Evolutionary conservation across 2,888 invertebrate species (phyloP), one percentile per base, ranked within the genome.

Genomic region (Eupithecia centaureata): DNA sequence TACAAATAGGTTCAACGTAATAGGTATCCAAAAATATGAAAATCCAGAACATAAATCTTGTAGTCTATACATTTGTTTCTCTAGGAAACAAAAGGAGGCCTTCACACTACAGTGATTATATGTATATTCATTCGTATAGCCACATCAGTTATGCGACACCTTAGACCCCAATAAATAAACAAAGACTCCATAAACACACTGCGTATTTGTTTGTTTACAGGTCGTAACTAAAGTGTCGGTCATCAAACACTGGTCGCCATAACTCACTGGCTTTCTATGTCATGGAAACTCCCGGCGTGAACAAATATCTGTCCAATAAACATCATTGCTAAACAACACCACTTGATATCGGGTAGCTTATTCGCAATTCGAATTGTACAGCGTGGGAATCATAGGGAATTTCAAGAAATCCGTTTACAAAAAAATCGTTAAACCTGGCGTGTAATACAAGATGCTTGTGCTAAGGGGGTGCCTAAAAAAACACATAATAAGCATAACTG

Each of bases 241-340:
- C 58, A 59, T 59, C 59, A 59, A 64, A 59, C 64, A 64, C 35
- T 56, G 51, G 60, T 60, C 28, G 52, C 59, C 38, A 60, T 65
- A 38, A 65, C 15, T 59, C 65, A 52, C 28, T 10, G 32, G 32
- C 32, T 32, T 18, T 32, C 32, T 18, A 30, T 18, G 30, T 13
- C 32, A 57, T 56, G 28, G 28, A 57, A 57, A 30, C 57, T 32
- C 32, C 5, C 15, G 18, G 28, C 7, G 59, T 15, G 18, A 59
- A 60, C 65, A 60, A n/a, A 60, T 60, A 65, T 38, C 52, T 52
- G 59, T 60, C 65, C 52, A 51, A 52, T 64, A 59, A 52, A 65
- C 52, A 65, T 60, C 54, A 35, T 59, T 51, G 30, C 22, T 32
- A 57, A 32, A 30, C 56, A 57, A 32, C 32, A 57, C 10, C 57